These are phyloP conservation scores for Falcunculus frontatus DNA, from an alignment of 2,113 vertebrate species.

Conservation along the genomic window DNA sequence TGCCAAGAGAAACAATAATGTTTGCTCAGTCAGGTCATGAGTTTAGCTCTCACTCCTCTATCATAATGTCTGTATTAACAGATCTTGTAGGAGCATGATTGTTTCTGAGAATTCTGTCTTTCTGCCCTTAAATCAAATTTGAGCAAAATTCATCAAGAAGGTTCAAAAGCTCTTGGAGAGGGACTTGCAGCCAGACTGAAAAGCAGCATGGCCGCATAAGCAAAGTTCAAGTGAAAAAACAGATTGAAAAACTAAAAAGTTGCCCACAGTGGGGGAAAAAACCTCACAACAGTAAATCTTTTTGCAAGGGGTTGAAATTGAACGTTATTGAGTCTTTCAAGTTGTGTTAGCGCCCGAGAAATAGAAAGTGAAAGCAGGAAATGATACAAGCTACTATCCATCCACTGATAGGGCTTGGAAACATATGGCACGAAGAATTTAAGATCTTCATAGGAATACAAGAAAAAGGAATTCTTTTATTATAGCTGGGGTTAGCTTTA, in stretches of 20 bases:
- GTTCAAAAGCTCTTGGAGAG: neutral
- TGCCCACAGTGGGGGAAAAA: neutral
- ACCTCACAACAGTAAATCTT: neutral
- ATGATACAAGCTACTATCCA: neutral
- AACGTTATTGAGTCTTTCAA: neutral
- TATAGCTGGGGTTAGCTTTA: neutral
- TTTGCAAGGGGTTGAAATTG: neutral
- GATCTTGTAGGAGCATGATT: neutral
- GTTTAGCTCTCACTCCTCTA: neutral
- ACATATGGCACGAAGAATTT: neutral
- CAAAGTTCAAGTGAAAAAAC: neutral
- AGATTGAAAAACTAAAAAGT: neutral
- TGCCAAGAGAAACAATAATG: slow-evolving; percentile 21
- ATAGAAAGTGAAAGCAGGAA: neutral
- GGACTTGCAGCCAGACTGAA: neutral
- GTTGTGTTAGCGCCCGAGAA: neutral
- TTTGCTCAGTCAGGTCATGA: neutral
- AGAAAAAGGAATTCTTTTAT: neutral
- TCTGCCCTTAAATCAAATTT: neutral
- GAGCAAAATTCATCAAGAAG: neutral
- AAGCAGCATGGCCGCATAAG: neutral
- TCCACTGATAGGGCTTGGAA: neutral
- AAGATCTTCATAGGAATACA: neutral
- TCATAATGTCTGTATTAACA: neutral
- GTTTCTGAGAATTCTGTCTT: neutral